Evolutionary conservation across 2,113 vertebrate species (phyloP).

Genomic region (Greenwoodochromis staneri): DNA sequence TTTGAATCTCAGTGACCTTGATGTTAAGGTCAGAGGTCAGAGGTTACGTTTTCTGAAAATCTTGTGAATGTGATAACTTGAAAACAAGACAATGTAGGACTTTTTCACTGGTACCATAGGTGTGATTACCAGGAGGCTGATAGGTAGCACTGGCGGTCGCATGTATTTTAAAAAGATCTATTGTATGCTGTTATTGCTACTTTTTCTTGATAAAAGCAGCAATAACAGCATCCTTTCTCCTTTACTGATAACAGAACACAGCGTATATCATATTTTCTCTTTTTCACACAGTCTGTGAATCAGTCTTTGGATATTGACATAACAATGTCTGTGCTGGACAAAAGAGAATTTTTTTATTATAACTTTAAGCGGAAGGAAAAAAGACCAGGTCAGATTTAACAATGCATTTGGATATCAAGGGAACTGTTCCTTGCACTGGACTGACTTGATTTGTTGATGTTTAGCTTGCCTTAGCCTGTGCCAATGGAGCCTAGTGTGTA

Average conservation of each 20-base stretch:
- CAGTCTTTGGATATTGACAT: not conserved
- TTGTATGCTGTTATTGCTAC: not conserved
- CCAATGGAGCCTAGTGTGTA: not conserved
- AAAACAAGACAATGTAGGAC: not conserved
- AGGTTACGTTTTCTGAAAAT: not conserved
- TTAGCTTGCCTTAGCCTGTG: not conserved
- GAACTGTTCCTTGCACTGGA: not conserved
- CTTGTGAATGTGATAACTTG: not conserved
- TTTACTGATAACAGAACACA: not conserved
- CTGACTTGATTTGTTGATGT: slow-evolving; percentile 48
- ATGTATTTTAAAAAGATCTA: not conserved
- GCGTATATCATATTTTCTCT: not conserved
- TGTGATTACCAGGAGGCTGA: not conserved
- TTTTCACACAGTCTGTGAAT: not conserved
- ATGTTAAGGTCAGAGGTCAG: not conserved
- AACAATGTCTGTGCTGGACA: not conserved
- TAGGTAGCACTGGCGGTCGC: not conserved
- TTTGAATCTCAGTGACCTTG: not conserved
- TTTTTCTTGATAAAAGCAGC: not conserved
- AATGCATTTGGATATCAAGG: slow-evolving; percentile 22
- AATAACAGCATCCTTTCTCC: not conserved
- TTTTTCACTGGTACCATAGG: not conserved
- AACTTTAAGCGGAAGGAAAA: not conserved
- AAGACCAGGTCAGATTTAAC: not conserved
- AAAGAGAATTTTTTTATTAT: slow-evolving; percentile 8